phyloP scores from a whole-genome alignment of 2,797 vertebrate genomes.

The Cyprinella venusta region DNA sequence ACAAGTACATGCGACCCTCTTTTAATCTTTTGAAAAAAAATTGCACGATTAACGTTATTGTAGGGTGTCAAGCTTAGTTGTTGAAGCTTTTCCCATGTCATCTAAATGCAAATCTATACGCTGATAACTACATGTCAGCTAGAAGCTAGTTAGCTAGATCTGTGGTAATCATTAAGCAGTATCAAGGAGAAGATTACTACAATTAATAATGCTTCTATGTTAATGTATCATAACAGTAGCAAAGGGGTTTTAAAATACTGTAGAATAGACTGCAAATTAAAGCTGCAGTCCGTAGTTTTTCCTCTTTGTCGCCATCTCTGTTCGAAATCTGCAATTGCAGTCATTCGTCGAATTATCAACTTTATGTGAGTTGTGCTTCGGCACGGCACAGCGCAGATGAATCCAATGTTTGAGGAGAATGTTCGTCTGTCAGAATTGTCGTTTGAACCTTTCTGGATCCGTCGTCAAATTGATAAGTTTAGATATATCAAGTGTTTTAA shows the following conservation, averaged over 20 bases:
- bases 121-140: background rate
- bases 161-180: background rate
- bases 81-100: background rate
- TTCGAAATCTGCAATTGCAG: no score
- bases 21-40: constrained; percentile 4
- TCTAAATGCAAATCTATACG: background rate
- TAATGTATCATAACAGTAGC: background rate
- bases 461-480: no score
- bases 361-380: no score
- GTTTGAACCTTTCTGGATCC: no score
- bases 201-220: background rate
- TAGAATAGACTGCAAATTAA: background rate
- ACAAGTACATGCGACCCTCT: background rate
- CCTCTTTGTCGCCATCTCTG: no score
- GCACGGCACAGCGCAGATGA: no score
- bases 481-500: no score
- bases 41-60: background rate
- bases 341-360: no score
- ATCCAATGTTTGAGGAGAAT: no score
- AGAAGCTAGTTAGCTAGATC: background rate
- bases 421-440: no score
- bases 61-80: background rate
- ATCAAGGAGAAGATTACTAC: background rate
- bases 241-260: background rate
- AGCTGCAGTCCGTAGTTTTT: no score